Percentiles rank a stretch among this genome's conserved stretches.
Conservation (phyloP, 2,797 vertebrate species). For the Sebastolobus alascanus region DNA sequence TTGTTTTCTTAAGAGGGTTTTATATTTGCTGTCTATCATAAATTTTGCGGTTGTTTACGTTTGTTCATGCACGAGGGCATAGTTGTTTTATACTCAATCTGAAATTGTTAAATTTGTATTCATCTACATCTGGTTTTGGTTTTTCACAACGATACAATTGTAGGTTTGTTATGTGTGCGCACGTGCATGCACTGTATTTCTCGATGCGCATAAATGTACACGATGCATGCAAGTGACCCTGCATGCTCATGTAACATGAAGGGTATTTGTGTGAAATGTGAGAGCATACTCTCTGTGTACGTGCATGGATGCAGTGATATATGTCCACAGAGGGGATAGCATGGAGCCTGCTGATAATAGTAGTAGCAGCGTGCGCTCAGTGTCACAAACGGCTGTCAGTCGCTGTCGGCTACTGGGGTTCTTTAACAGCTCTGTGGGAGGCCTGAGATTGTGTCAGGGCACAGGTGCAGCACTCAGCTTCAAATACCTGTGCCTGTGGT, state of each 20-base stretch:
- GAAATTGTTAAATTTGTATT: background rate
- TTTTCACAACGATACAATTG: background rate
- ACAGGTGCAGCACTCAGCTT: constrained; percentile 58
- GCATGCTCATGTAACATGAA: constrained; percentile 3
- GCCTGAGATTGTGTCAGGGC: constrained; percentile 58
- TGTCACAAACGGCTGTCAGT: constrained; percentile 58
- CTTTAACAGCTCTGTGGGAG: constrained; percentile 71
- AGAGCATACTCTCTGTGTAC: background rate
- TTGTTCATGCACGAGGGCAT: constrained; percentile 3
- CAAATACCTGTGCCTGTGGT: constrained; percentile 62
- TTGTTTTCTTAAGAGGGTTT: constrained; percentile 41
- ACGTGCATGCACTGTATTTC: background rate
- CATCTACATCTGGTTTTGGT: background rate
- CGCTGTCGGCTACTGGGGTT: constrained; percentile 63
- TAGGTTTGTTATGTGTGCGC: background rate
- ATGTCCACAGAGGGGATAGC: constrained; percentile 15
- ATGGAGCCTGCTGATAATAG: constrained; percentile 53
- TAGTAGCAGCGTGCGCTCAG: constrained; percentile 36
- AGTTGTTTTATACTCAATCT: background rate
- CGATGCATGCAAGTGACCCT: background rate
- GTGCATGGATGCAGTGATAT: constrained; percentile 16
- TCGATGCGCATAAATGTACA: constrained; percentile 4
- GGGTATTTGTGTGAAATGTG: constrained; percentile 12
- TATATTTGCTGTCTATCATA: constrained; percentile 8
- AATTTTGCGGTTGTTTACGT: constrained; percentile 1